Percentiles rank a stretch among this genome's conserved stretches.
Conservation (phyloP, 2,888 invertebrate genomes). For the Acronicta aceris region DNA sequence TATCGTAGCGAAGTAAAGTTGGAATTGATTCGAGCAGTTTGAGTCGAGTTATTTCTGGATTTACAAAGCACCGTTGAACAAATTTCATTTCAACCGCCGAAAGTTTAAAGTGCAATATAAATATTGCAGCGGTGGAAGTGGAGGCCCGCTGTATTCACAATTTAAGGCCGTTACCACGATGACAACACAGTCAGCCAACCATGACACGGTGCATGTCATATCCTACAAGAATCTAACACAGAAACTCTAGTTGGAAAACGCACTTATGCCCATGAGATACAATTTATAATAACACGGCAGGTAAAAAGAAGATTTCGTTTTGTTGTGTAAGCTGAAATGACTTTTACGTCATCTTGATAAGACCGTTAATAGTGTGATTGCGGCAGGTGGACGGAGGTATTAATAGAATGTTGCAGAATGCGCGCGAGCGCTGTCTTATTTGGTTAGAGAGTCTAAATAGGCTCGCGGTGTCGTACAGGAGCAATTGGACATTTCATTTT, state of each 20-base stretch:
- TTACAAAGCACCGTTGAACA: slow-evolving; percentile 75
- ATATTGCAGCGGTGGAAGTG: slow-evolving; percentile 70
- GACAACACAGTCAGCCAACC: slow-evolving; percentile 40
- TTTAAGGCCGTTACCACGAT: slow-evolving; percentile 52
- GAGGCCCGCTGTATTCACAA: slow-evolving; percentile 61
- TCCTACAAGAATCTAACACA: slow-evolving; percentile 28
- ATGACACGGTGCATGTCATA: slow-evolving; percentile 52
- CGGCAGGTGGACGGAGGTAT: slow-evolving; percentile 59
- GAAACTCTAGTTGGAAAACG: slow-evolving; percentile 60
- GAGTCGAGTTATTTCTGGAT: slow-evolving; percentile 75
- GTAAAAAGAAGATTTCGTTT: slow-evolving; percentile 64
- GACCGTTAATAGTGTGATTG: slow-evolving; percentile 46
- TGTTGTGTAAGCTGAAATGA: slow-evolving; percentile 35
- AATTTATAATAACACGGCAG: slow-evolving; percentile 74
- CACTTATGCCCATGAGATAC: slow-evolving; percentile 60
- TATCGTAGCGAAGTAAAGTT: slow-evolving; percentile 25
- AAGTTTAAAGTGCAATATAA: slow-evolving; percentile 83
- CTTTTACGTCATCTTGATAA: slow-evolving; percentile 47
- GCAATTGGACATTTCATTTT: slow-evolving; percentile 22
- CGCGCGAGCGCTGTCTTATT: slow-evolving; percentile 79
- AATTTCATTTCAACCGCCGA: slow-evolving; percentile 83
- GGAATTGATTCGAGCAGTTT: slow-evolving; percentile 25
- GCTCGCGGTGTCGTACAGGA: slow-evolving; percentile 61
- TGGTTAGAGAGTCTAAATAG: slow-evolving; percentile 72
- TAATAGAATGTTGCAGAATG: slow-evolving; percentile 82